phyloP scores from a whole-genome alignment of 2,113 vertebrate genomes.

The Microcebus jonahi region DNA sequence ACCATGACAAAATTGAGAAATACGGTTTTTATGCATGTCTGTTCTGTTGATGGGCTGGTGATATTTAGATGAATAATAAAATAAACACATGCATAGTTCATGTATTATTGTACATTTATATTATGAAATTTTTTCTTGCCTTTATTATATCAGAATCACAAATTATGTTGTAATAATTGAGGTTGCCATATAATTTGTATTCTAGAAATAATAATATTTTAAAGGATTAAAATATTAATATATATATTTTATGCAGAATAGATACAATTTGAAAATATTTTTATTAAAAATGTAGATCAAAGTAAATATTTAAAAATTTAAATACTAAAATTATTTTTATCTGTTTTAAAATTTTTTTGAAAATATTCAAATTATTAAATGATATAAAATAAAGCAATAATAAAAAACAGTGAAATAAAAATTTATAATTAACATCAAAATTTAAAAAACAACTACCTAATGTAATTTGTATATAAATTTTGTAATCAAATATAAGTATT shows the following conservation, averaged over 20 bases:
- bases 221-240: not conserved
- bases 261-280: not conserved
- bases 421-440: not conserved
- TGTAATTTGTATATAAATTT: not conserved
- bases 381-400: not conserved
- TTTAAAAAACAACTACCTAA: not conserved
- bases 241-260: not conserved
- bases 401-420: not conserved
- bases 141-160: not conserved
- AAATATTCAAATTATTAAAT: not conserved
- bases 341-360: not conserved
- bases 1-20: not conserved
- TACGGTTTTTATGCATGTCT: not conserved
- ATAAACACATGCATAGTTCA: not conserved
- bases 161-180: not conserved
- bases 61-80: not conserved
- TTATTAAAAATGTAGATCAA: not conserved
- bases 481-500: not conserved
- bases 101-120: not conserved
- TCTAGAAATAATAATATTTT: not conserved
- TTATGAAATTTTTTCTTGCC: not conserved
- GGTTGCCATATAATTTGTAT: not conserved
- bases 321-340: not conserved
- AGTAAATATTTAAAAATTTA: not conserved
- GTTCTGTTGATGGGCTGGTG: not conserved